These are phyloP conservation scores for Harpagoxenus sublaevis DNA, from an alignment of 2,888 invertebrate species.

Conservation along the genomic window DNA sequence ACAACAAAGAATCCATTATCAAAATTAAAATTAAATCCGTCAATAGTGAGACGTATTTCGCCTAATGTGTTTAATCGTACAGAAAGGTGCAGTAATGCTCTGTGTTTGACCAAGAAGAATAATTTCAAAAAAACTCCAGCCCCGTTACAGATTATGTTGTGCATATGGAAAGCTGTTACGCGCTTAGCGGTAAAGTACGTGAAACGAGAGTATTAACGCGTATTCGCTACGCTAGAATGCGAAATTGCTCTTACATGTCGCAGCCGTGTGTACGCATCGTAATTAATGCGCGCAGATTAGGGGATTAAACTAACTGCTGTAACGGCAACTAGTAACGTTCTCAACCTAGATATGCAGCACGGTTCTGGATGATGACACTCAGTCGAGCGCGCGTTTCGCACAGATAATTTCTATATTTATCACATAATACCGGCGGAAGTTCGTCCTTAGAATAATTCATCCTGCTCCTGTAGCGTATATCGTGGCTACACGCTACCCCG, in stretches of 20 bases:
- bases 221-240: constrained; percentile 44
- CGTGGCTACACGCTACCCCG: neutral
- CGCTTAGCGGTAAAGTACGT: constrained; percentile 26
- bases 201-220: constrained; percentile 47
- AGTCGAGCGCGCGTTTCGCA: constrained; percentile 20
- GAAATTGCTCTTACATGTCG: constrained; percentile 54
- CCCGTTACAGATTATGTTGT: neutral
- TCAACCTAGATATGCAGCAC: constrained; percentile 44
- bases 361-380: constrained; percentile 53
- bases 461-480: neutral
- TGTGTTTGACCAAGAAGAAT: neutral
- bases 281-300: constrained; percentile 55
- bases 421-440: constrained; percentile 38
- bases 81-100: neutral
- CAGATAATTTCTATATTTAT: constrained; percentile 56
- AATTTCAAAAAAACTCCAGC: neutral
- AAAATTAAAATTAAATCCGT: constrained; percentile 6
- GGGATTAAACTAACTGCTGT: constrained; percentile 54
- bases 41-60: neutral
- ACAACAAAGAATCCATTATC: neutral
- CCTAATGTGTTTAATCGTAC: neutral
- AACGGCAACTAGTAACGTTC: constrained; percentile 52
- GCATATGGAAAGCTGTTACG: constrained; percentile 12
- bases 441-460: constrained; percentile 49
- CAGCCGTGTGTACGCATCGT: constrained; percentile 49